Evolutionary conservation across 2,888 invertebrate genomes (phyloP).

Genomic region (Euzetes globulus): DNA sequence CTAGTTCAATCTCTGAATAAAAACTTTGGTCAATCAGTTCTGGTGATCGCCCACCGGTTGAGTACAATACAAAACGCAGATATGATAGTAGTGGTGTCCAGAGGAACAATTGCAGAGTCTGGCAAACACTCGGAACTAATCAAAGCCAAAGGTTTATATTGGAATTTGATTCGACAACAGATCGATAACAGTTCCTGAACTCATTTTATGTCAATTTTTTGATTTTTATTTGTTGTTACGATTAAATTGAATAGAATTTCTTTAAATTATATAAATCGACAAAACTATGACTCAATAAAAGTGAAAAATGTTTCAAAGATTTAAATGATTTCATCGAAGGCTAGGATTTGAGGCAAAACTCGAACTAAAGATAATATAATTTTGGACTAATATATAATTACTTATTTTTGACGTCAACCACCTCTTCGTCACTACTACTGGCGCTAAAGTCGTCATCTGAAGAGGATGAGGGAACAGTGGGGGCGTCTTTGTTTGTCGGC

Average conservation of each 20-base stretch:
- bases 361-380: not conserved
- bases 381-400: not conserved
- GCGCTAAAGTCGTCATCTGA: not conserved
- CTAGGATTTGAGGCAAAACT: not conserved
- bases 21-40: slow-evolving; percentile 58
- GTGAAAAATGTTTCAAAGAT: not conserved
- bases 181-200: not conserved
- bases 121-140: slow-evolving; percentile 52
- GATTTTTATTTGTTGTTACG: not conserved
- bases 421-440: slow-evolving; percentile 25
- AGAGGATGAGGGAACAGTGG: not conserved
- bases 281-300: not conserved
- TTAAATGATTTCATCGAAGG: not conserved
- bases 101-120: slow-evolving; percentile 76
- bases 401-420: not conserved
- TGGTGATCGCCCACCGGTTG: slow-evolving; percentile 90
- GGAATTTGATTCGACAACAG: slow-evolving; percentile 58
- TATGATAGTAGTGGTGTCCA: slow-evolving; percentile 77
- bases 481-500: not conserved
- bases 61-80: slow-evolving; percentile 87
- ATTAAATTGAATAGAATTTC: not conserved
- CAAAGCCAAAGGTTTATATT: slow-evolving; percentile 71
- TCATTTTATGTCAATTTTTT: not conserved
- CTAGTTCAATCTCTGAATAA: no score
- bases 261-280: not conserved